Evolutionary conservation across 2,888 invertebrate species (phyloP).

Genomic region (Reticulitermes lucifugus): DNA sequence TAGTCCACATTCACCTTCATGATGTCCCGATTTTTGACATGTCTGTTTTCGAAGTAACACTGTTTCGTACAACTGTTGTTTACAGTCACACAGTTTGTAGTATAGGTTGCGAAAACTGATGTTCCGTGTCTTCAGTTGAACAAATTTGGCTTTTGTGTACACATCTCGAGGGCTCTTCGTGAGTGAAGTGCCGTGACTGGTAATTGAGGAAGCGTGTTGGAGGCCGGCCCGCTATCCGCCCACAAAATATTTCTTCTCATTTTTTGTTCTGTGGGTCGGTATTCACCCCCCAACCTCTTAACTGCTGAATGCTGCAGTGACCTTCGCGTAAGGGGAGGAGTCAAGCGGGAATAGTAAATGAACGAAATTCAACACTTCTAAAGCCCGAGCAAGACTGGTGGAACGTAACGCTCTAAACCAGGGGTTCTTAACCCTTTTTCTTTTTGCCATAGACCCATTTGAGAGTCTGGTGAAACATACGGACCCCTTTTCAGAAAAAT

Average conservation of each 20-base stretch:
- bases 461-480: too few relatives aligned
- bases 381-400: too few relatives aligned
- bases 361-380: not conserved
- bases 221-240: not conserved
- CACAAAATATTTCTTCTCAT: not conserved
- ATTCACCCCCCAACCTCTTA: conserved; percentile 18
- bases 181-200: conserved; percentile 24
- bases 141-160: conserved; percentile 12
- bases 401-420: too few relatives aligned
- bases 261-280: conserved; percentile 4
- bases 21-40: not conserved
- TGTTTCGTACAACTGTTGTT: too few relatives aligned
- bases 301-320: conserved; percentile 21
- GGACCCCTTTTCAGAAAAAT: too few relatives aligned
- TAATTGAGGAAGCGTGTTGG: conserved; percentile 25
- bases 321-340: not conserved
- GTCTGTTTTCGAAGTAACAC: not conserved
- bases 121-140: not conserved
- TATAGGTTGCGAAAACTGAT: not conserved
- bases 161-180: conserved; percentile 9
- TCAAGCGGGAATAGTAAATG: not conserved
- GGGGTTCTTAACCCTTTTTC: too few relatives aligned
- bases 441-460: too few relatives aligned
- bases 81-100: too few relatives aligned
- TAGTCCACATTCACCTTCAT: not conserved